phyloP scores from a whole-genome alignment of 1,140 invertebrate genomes.

The Prorops nasuta region DNA sequence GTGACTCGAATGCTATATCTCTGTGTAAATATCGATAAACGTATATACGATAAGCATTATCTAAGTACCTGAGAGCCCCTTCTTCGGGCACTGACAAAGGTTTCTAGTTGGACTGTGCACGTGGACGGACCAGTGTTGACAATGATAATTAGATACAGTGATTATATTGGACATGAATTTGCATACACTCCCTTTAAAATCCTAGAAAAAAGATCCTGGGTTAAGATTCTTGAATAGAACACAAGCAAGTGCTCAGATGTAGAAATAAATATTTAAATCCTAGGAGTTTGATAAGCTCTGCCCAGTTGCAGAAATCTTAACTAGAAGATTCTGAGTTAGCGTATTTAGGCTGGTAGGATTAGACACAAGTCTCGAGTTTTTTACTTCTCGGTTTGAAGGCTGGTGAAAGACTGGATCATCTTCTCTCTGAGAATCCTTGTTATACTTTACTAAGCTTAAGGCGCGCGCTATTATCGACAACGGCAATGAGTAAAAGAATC shows the following conservation, averaged over 20 bases:
- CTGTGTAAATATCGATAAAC: background rate
- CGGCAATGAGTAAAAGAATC: constrained; percentile 1
- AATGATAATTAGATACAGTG: background rate
- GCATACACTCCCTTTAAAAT: background rate
- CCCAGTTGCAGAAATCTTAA: too few species aligned
- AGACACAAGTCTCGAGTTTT: too few species aligned
- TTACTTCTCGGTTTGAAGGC: too few species aligned
- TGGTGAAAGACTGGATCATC: too few species aligned
- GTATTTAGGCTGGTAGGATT: too few species aligned
- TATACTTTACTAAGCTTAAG: too few species aligned
- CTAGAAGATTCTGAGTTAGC: too few species aligned
- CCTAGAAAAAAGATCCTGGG: constrained; percentile 8
- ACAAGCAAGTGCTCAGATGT: background rate
- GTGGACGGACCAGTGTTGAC: constrained; percentile 12
- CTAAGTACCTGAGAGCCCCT: constrained; percentile 48
- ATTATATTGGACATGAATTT: background rate
- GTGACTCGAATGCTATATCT: constrained; percentile 13
- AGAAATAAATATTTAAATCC: too few species aligned
- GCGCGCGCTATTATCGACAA: too few species aligned
- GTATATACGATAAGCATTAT: constrained; percentile 29
- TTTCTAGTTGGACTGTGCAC: constrained; percentile 4
- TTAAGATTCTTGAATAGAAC: background rate
- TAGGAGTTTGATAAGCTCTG: too few species aligned
- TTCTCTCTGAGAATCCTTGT: too few species aligned
- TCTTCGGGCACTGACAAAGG: constrained; percentile 24